phyloP scores from a whole-genome alignment of 2,797 vertebrate species.

The Podarcis lilfordi region DNA sequence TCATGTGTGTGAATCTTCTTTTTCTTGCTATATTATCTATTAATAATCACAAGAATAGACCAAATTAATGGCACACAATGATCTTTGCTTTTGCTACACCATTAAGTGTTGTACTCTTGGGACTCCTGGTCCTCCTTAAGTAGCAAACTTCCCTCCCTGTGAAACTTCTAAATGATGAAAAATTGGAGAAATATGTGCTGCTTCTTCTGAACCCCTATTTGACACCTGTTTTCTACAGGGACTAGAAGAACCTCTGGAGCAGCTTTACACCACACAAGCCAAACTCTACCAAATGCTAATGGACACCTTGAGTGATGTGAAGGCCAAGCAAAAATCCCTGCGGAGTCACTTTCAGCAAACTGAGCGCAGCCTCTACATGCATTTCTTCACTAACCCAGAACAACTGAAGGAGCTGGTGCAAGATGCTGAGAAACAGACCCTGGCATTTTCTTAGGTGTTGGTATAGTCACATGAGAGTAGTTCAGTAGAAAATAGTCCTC shows the following conservation, averaged over 20 bases:
- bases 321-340: conserved; percentile 34
- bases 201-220: neutral
- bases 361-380: conserved; percentile 40
- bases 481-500: neutral
- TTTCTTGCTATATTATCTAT: neutral
- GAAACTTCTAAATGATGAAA: neutral
- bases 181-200: neutral
- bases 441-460: neutral
- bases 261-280: conserved; percentile 11
- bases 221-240: conserved; percentile 40
- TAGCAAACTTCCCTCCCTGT: neutral
- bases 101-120: neutral
- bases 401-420: conserved; percentile 51
- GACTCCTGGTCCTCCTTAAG: neutral
- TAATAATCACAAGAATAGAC: neutral
- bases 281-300: conserved; percentile 41
- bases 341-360: conserved; percentile 40
- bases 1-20: neutral
- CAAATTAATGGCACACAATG: neutral
- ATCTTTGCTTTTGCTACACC: neutral
- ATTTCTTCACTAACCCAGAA: conserved; percentile 45
- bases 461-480: neutral
- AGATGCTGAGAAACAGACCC: conserved; percentile 46
- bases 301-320: conserved; percentile 39
- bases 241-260: conserved; percentile 8